Evolutionary conservation across 2,113 vertebrate species (phyloP).

Genomic region (Bujurquina vittata): DNA sequence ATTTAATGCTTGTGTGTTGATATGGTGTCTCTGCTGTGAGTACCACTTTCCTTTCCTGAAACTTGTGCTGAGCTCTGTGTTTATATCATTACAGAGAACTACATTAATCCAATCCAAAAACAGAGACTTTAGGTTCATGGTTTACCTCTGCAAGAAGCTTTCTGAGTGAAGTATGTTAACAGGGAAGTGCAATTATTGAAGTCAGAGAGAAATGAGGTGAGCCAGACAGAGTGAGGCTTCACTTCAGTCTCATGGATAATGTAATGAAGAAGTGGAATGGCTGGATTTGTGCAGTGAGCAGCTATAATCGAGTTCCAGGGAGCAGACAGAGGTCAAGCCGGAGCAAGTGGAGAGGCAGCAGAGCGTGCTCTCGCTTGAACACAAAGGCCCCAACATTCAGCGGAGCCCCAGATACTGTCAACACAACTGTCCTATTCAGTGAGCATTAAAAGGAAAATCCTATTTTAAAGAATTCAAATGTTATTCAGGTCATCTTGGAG

Average conservation of each 20-base stretch:
- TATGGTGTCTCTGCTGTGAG: neutral
- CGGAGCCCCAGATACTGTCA: conserved; percentile 80
- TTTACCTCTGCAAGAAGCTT: neutral
- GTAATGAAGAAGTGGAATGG: conserved; percentile 41
- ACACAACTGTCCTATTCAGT: conserved; percentile 81
- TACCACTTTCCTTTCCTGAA: conserved; percentile 6
- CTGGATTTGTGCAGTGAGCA: conserved; percentile 58
- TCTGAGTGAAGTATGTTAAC: neutral
- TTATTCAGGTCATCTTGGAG: conserved; percentile 29
- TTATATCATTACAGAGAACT: conserved; percentile 10
- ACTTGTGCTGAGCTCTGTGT: neutral
- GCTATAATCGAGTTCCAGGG: conserved; percentile 56
- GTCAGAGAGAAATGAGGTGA: neutral
- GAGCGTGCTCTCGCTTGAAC: conserved; percentile 78
- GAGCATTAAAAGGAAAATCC: conserved; percentile 61
- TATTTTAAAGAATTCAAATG: conserved; percentile 47
- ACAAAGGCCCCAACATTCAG: conserved; percentile 77
- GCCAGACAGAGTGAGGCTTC: neutral
- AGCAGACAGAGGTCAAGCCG: conserved; percentile 77
- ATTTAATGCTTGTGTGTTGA: conserved; percentile 55
- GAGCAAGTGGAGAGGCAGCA: conserved; percentile 75
- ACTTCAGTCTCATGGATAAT: conserved; percentile 51
- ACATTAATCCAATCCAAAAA: conserved; percentile 2
- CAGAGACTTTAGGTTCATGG: neutral
- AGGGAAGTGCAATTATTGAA: neutral